Evolutionary conservation across 2,888 invertebrate species (phyloP), one percentile per base, ranked within the genome.

Genomic region (Kryphioiulus occultus): DNA sequence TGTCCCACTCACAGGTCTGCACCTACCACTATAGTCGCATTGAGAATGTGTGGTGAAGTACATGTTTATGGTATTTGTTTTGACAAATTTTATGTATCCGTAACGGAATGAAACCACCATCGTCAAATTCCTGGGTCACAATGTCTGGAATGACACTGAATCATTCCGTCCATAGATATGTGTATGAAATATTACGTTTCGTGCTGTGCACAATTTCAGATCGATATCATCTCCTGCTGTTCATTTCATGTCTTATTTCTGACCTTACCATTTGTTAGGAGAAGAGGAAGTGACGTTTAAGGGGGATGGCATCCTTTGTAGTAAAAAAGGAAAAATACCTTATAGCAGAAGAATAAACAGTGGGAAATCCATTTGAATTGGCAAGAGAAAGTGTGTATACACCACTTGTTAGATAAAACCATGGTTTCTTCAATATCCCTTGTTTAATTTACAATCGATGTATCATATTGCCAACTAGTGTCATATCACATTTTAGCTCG

Each of bases 211-310:
- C 78, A 78, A 78, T 78, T 78, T 30, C 30, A 78, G 78, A 78
- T 78, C 78, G 78, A 78, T 78, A 78, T 78, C 78, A 78, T 30
- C 78, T 78, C 78, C 78, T 78, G 78, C 78, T 78, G 78, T 78
- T 78, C 78, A 78, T 78, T 78, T 78, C 78, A 78, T 78, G 30
- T 78, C 78, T 78, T 78, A 78, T 78, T 78, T 78, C 78, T 78
- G 78, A 78, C 78, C 78, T 78, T 78, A 78, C 78, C 78, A 78
- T 78, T 78, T 78, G 78, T 78, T 78, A 78, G 68, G 68, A 68
- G 22, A 68, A 78, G 78, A 78, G 78, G 78, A 78, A 78, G 78
- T 15, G 12, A 78, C 78, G 15, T 78, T 78, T 78, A 15, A 78
- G 30, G 78, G 30, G 78, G 30, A 78, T 78, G 30, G 78, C 10